Evolutionary conservation across 2,888 invertebrate genomes (phyloP).

Genomic region (Mantis religiosa): DNA sequence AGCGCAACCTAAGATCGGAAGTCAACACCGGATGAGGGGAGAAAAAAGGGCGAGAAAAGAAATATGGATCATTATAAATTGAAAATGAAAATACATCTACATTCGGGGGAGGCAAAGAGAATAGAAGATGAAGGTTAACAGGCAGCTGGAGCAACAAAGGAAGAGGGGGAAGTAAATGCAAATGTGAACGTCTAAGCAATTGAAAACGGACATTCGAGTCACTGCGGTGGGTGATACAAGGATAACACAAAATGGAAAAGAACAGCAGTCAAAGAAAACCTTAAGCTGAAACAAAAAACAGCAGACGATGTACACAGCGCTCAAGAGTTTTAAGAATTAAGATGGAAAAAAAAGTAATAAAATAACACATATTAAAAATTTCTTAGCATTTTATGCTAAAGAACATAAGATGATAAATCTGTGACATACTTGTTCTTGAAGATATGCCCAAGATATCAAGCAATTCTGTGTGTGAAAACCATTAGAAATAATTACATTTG

Average conservation of each 20-base stretch:
- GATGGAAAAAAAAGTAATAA: too few species aligned
- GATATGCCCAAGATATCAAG: too few species aligned
- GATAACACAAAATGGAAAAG: too few species aligned
- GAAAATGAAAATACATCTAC: neutral
- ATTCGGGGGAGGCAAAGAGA: too few species aligned
- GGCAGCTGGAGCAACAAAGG: neutral
- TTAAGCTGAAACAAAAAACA: neutral
- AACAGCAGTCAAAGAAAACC: neutral
- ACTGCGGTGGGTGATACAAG: neutral
- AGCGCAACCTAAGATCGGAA: neutral
- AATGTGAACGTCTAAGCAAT: neutral
- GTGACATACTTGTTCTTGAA: too few species aligned
- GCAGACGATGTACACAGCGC: too few species aligned
- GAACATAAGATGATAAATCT: too few species aligned
- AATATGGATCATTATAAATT: neutral
- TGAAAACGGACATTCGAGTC: neutral
- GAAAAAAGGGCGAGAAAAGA: neutral
- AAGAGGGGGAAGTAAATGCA: neutral
- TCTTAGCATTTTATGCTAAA: too few species aligned
- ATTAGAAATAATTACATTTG: too few species aligned
- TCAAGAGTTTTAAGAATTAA: too few species aligned
- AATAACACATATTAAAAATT: too few species aligned
- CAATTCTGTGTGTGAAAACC: too few species aligned
- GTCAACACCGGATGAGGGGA: neutral
- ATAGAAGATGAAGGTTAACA: neutral